Percentiles rank a stretch among this genome's conserved stretches.
Conservation (phyloP, 1,140 invertebrate species). For the Aphis gossypii region DNA sequence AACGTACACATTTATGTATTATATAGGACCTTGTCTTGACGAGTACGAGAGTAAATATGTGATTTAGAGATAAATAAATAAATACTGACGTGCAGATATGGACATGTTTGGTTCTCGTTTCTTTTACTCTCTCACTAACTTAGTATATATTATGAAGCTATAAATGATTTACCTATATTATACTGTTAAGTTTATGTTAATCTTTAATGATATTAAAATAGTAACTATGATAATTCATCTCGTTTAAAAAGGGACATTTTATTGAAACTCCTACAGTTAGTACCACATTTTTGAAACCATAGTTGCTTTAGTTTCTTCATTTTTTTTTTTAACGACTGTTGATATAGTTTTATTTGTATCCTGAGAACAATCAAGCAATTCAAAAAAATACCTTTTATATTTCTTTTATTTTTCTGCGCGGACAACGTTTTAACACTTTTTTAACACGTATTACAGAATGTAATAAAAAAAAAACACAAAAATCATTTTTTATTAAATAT, state of each 20-base stretch:
- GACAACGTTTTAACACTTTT: background rate
- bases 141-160: too few species aligned
- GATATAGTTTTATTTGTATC: background rate
- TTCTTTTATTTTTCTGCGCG: background rate
- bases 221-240: too few species aligned
- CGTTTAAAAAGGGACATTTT: too few species aligned
- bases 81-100: background rate
- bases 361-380: background rate
- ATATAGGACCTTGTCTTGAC: background rate
- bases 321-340: background rate
- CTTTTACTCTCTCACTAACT: too few species aligned
- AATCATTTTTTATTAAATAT: too few species aligned
- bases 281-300: too few species aligned
- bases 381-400: background rate
- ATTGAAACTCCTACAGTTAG: too few species aligned
- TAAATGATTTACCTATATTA: too few species aligned
- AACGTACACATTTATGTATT: background rate
- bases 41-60: background rate
- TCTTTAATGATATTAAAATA: too few species aligned
- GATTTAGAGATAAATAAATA: background rate
- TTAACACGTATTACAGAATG: background rate
- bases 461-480: background rate
- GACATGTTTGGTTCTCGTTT: background rate
- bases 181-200: too few species aligned
- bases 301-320: too few species aligned